Base-by-base conservation (phyloP, 2,797 vertebrate genomes). In the Oophaga sylvatica region DNA sequence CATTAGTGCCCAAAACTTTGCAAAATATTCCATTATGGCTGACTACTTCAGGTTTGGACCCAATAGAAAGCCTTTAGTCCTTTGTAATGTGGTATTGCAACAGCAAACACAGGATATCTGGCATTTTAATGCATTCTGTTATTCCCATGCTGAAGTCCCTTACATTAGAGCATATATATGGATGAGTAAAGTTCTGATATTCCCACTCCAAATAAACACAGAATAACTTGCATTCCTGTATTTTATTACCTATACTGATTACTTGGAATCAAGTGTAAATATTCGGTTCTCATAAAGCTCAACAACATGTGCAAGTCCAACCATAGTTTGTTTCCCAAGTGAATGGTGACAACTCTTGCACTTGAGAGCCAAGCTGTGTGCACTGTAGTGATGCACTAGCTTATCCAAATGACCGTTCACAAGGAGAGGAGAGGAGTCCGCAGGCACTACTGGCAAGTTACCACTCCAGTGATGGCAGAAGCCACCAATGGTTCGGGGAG, bases 211-310 rank as follows among this genome's bases (percentile, higher is more conserved):
- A 48, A 75, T 45, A 73, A 73, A n/a, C 19, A 73, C 19, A 75
- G 15, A 70, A 26, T 67, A 12, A 5, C 16, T 73, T 2, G 45
- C 22, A 48, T 48, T 48, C 41, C 22, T 75, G 48, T 48, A 19
- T 87, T 79, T 68, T 88, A 86, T 88, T 82, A 56, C 29, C 65
- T 19, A 57, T 31, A 53, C 77, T 59, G 19, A 63, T 84, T 80
- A 88, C 57, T 73, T 31, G 26, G n/a, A 84, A 86, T 77, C 48
- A n/a, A 77, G 35, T 31, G 41, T 76, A 48, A 41, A 85, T 35
- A 76, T 81, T 65, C 59, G 60, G 68, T 35, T 13, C 29, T 63
- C 67, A 85, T 68, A 26, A 76, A 83, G 81, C 16, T 45, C 62
- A 35, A 75, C 65, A 67, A 19, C 48, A 48, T 83, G 83, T 88